A percentile compares a stretch with the other conserved stretches of the same genome.
Conservation (phyloP, 2,888 invertebrate species). For the Venusia cambrica region DNA sequence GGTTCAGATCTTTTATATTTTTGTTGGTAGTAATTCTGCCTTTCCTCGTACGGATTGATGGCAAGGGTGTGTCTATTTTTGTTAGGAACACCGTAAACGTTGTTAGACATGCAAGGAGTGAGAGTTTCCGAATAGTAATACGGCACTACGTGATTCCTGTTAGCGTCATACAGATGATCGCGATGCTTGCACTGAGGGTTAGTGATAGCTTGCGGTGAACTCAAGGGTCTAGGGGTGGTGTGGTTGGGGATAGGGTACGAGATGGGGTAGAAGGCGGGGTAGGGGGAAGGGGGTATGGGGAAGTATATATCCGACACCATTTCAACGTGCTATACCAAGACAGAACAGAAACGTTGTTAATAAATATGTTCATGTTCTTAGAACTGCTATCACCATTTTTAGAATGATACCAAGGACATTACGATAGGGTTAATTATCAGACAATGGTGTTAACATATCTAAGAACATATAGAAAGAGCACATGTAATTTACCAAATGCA, state of each 20-base stretch:
- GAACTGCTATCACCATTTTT: constrained; percentile 26
- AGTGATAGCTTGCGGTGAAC: constrained; percentile 61
- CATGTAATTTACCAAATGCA: constrained; percentile 62
- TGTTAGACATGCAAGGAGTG: constrained; percentile 69
- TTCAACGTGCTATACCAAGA: constrained; percentile 85
- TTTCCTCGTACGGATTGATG: constrained; percentile 59
- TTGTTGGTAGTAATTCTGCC: constrained; percentile 53
- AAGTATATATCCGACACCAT: constrained; percentile 89
- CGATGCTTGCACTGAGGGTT: constrained; percentile 62
- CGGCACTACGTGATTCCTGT: constrained; percentile 76
- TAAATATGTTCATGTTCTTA: constrained; percentile 40
- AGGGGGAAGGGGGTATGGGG: constrained; percentile 74
- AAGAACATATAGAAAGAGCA: constrained; percentile 40
- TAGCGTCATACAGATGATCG: constrained; percentile 79
- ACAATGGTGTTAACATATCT: constrained; percentile 34
- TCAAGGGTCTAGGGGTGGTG: constrained; percentile 39
- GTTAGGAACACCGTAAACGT: constrained; percentile 57
- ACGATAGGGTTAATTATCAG: too few relatives aligned
- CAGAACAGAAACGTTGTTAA: constrained; percentile 77
- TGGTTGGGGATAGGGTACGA: constrained; percentile 59
- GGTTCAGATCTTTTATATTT: constrained; percentile 45
- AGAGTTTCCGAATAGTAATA: constrained; percentile 74
- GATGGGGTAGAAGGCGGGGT: constrained; percentile 69
- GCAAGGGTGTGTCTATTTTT: constrained; percentile 63
- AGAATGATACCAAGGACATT: neutral